Base-by-base conservation (phyloP, 2,113 vertebrate species). In the Ascaphus truei region DNA sequence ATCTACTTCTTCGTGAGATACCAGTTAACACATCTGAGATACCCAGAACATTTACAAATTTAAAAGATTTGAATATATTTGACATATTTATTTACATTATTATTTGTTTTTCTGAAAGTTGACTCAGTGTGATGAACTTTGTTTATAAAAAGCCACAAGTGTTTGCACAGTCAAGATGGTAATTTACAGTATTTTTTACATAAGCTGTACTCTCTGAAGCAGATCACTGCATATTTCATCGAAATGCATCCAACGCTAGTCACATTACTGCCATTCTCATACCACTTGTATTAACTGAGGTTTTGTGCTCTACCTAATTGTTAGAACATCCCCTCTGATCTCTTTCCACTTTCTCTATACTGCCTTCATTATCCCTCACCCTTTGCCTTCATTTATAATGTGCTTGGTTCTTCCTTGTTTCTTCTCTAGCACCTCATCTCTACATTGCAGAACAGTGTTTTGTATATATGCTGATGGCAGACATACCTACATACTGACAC, bases 261-360 rank as follows among this genome's bases (percentile, higher is more conserved):
- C 37, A 39, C 62, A 65, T 53, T 64, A 52, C 4, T 52, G 31
- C 52, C n/a, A 65, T 53, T 3, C n/a, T 7, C 26, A 33, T 20
- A 1, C 7, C 36, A 23, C 31, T 33, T 1, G 6, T 31, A n/a
- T 30, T 65, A 53, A 13, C 23, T 7, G 48, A 13, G 62, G 23
- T 52, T 65, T 65, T 53, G 15, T 66, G 55, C 9, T 53, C 50
- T 56, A 30, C 36, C 23, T 66, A 66, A 56, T 66, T 53, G 43
- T 66, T 15, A 26, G 34, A 43, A 43, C 18, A 56, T 30, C 43
- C 30, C 50, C 63, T 56, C 1, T 55, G 50, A 43, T 43, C 18
- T 41, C n/a, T 39, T 18, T 27, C n/a, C 51, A 8, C 18, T 55
- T 52, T 39, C n/a, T 39, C 10, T 39, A 9, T 7, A 9, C 10